These are phyloP conservation scores for Salmo trutta DNA, from an alignment of 2,797 vertebrate genomes.

Conservation along the genomic window DNA sequence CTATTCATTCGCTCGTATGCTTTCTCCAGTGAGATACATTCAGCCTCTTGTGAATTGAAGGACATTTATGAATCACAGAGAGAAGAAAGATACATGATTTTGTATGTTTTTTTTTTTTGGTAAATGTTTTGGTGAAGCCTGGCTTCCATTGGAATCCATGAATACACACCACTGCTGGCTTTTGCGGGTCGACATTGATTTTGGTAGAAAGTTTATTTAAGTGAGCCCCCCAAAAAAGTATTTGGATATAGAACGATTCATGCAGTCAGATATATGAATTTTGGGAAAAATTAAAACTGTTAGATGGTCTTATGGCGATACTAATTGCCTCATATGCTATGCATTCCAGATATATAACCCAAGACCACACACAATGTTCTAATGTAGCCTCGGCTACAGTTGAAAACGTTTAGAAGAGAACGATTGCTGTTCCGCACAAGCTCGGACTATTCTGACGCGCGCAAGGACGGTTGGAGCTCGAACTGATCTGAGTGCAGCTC, in stretches of 20 bases:
- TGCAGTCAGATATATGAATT: not conserved
- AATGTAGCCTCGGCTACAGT: not conserved
- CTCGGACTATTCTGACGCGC: not conserved
- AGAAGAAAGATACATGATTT: not conserved
- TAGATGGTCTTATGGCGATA: too few species aligned
- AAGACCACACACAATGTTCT: too few species aligned
- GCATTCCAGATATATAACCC: too few species aligned
- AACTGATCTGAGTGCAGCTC: not conserved
- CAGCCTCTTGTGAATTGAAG: too few species aligned
- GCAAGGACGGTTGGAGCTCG: conserved; percentile 1
- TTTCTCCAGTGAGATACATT: too few species aligned
- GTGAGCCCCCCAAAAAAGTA: not conserved
- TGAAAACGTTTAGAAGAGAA: not conserved
- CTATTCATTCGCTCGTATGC: too few species aligned
- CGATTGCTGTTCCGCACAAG: not conserved
- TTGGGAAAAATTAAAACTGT: not conserved
- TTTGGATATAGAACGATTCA: conserved; percentile 9
- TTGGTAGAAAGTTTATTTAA: conserved; percentile 27
- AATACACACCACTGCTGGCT: conserved; percentile 12
- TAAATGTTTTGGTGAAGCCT: not conserved
- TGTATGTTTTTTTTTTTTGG: too few species aligned
- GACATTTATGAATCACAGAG: not conserved
- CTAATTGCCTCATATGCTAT: too few species aligned
- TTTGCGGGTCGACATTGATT: conserved; percentile 52
- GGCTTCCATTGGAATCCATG: not conserved